Conservation (phyloP, 2,113 vertebrate genomes). For the Pyxicephalus adspersus region DNA sequence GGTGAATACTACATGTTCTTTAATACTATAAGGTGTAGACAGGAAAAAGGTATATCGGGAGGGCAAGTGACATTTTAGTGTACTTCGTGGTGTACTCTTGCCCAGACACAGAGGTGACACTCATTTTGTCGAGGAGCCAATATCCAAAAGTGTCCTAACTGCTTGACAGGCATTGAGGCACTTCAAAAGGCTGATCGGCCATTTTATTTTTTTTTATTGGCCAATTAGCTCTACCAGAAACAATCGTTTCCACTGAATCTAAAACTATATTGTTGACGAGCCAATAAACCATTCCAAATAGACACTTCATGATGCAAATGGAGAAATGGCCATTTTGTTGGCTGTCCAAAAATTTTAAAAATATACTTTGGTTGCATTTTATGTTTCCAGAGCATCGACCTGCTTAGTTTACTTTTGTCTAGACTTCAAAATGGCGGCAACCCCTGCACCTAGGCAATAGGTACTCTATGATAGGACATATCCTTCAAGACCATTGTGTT, state of each 20-base stretch:
- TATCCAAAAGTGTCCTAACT: neutral
- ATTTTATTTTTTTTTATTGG: no score
- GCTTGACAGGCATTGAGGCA: no score
- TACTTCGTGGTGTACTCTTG: conserved; percentile 26
- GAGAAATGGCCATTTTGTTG: no score
- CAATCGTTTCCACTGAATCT: no score
- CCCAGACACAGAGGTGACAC: conserved; percentile 59
- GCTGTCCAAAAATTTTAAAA: no score
- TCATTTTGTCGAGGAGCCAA: neutral
- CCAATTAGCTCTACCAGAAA: no score
- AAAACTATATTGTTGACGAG: no score
- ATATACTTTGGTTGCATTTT: no score
- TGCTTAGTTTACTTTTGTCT: no score
- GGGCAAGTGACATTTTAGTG: neutral
- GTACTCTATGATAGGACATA: conserved; percentile 60
- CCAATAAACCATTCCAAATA: no score
- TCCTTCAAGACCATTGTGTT: conserved; percentile 64
- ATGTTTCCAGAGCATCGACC: neutral
- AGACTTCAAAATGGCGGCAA: neutral
- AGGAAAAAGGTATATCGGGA: conserved; percentile 54
- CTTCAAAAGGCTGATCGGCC: no score
- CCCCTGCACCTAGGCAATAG: conserved; percentile 27
- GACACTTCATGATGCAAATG: no score
- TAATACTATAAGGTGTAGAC: conserved; percentile 78
- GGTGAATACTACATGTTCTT: conserved; percentile 91